These are phyloP conservation scores for Nesidiocoris tenuis DNA, from an alignment of 2,888 invertebrate species.

Conservation along the genomic window DNA sequence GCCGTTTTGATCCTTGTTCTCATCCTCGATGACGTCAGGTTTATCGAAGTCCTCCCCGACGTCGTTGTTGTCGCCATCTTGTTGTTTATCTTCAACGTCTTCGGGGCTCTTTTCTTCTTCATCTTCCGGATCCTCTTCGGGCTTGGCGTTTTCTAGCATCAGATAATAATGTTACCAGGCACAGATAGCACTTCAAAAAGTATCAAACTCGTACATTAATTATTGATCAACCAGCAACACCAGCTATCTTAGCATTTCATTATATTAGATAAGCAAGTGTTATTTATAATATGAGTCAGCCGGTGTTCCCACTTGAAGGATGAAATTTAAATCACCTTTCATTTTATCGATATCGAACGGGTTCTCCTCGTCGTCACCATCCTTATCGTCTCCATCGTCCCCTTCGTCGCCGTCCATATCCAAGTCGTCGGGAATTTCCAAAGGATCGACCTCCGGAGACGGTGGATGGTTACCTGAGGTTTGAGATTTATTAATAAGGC, in stretches of 20 bases:
- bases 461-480: constrained; percentile 59
- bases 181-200: too few species aligned
- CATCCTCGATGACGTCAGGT: constrained; percentile 52
- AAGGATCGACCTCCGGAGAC: constrained; percentile 82
- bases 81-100: constrained; percentile 53
- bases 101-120: constrained; percentile 55
- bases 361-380: constrained; percentile 68
- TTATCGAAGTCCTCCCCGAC: constrained; percentile 52
- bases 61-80: constrained; percentile 49
- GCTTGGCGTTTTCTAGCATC: constrained; percentile 51
- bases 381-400: constrained; percentile 61
- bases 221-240: too few species aligned
- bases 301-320: too few species aligned
- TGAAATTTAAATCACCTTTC: constrained; percentile 60
- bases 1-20: constrained; percentile 49
- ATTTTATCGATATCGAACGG: constrained; percentile 82
- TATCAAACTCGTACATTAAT: too few species aligned
- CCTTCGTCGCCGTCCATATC: constrained; percentile 64
- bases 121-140: constrained; percentile 54
- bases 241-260: too few species aligned
- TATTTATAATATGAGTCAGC: too few species aligned
- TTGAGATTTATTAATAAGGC: background rate
- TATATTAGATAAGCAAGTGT: too few species aligned
- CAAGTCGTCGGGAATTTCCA: constrained; percentile 71
- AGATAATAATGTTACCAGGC: too few species aligned